Evolutionary conservation across 2,888 invertebrate species (phyloP), one percentile per base, ranked within the genome.

Genomic region (Enoplolaimus lenunculus): DNA sequence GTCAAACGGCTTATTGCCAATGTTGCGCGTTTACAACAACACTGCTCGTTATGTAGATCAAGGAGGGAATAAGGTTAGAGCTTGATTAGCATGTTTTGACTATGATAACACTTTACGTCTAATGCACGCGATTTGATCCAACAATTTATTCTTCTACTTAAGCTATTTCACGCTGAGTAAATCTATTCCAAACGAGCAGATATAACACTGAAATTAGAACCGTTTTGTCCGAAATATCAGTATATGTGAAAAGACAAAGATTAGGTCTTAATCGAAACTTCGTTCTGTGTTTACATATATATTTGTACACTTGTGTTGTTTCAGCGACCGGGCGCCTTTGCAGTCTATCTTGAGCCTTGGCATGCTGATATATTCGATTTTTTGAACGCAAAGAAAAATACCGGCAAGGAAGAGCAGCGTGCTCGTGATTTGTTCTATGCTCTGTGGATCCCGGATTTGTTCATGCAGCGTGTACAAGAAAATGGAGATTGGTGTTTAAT

Each of bases 271-370:
- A n/a, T n/a, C n/a, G n/a, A n/a, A n/a, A n/a, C n/a, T n/a, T n/a
- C n/a, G n/a, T n/a, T n/a, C n/a, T n/a, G n/a, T n/a, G n/a, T n/a
- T n/a, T n/a, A n/a, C n/a, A n/a, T n/a, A n/a, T n/a, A n/a, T n/a
- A n/a, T n/a, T n/a, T n/a, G n/a, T n/a, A n/a, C n/a, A n/a, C n/a
- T n/a, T n/a, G 21, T 45, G 21, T 60, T 59, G 16, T 34, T 78
- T 33, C 77, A 86, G 85, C 84, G 95, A 73, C 95, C 95, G 1
- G 97, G 97, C 30, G 95, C 95, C 1, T 94, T 97, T 84, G 94
- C 98, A 26, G 88, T 98, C 73, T 98, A 98, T 80, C 83, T 99
- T 69, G 98, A 98, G 82, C 98, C 98, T 0, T 98, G 98, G 98
- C 98, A 99, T 83, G 89, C 92, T 0, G 97, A 98, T 81, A 85